These are phyloP conservation scores for Drosophila kohkoa DNA, from an alignment of 1,140 invertebrate genomes.

Conservation along the genomic window DNA sequence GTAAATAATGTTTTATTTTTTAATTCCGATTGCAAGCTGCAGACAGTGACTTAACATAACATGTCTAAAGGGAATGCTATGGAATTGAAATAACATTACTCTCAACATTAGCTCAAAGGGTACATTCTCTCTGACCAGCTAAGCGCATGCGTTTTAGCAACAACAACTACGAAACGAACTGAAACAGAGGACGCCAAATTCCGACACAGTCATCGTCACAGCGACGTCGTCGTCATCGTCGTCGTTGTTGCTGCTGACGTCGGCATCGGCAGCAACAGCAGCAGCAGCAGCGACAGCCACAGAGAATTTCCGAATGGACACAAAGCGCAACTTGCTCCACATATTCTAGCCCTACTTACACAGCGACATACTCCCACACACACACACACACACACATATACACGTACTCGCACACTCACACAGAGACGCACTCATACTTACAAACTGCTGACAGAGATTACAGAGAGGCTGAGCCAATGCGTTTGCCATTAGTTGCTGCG, in stretches of 20 bases:
- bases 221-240: neutral
- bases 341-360: constrained; percentile 81
- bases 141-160: constrained; percentile 33
- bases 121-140: constrained; percentile 17
- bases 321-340: constrained; percentile 78
- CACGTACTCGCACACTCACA: neutral
- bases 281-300: constrained; percentile 16
- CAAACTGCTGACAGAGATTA: constrained; percentile 55
- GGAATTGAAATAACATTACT: constrained; percentile 51
- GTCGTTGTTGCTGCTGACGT: neutral
- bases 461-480: constrained; percentile 58
- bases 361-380: constrained; percentile 56
- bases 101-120: neutral
- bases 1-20: neutral
- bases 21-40: neutral
- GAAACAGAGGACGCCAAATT: constrained; percentile 34
- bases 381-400: constrained; percentile 21
- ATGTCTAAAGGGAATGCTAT: constrained; percentile 6
- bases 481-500: constrained; percentile 57
- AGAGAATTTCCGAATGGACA: constrained; percentile 32
- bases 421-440: neutral
- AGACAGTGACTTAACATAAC: constrained; percentile 20
- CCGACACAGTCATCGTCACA: constrained; percentile 36
- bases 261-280: constrained; percentile 1
- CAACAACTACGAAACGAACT: constrained; percentile 26